phyloP scores from a whole-genome alignment of 2,888 invertebrate species.

The Periphyllus acericola region DNA sequence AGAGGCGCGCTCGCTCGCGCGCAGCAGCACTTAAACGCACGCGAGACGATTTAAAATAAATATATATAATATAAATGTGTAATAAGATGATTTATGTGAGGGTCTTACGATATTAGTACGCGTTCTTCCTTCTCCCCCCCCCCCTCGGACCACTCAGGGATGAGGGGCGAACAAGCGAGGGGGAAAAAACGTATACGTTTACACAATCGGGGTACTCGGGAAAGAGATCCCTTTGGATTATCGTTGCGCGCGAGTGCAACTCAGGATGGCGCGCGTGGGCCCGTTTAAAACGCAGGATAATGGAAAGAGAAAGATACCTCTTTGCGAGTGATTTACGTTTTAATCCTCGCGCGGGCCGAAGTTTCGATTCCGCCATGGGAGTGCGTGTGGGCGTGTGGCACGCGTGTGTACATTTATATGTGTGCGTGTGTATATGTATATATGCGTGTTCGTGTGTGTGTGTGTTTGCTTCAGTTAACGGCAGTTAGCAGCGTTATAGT shows the following conservation, averaged over 20 bases:
- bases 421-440: background rate
- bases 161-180: background rate
- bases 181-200: slow-evolving; percentile 18
- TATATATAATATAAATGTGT: slow-evolving; percentile 9
- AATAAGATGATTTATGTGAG: slow-evolving; percentile 37
- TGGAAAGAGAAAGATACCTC: slow-evolving; percentile 55
- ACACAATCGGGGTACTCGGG: background rate
- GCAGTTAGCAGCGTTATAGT: too few species aligned
- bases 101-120: slow-evolving; percentile 5
- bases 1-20: background rate
- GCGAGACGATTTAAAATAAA: slow-evolving; percentile 29
- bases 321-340: slow-evolving; percentile 62
- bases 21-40: slow-evolving; percentile 4
- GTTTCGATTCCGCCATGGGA: slow-evolving; percentile 44
- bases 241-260: background rate
- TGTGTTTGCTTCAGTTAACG: too few species aligned
- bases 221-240: slow-evolving; percentile 51
- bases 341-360: slow-evolving; percentile 45
- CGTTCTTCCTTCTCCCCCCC: background rate
- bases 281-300: slow-evolving; percentile 52
- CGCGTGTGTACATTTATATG: background rate
- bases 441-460: background rate
- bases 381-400: background rate
- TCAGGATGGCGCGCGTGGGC: background rate
- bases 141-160: background rate